These are phyloP conservation scores for Hippocampus comes DNA, from an alignment of 2,113 vertebrate genomes.

Conservation along the genomic window DNA sequence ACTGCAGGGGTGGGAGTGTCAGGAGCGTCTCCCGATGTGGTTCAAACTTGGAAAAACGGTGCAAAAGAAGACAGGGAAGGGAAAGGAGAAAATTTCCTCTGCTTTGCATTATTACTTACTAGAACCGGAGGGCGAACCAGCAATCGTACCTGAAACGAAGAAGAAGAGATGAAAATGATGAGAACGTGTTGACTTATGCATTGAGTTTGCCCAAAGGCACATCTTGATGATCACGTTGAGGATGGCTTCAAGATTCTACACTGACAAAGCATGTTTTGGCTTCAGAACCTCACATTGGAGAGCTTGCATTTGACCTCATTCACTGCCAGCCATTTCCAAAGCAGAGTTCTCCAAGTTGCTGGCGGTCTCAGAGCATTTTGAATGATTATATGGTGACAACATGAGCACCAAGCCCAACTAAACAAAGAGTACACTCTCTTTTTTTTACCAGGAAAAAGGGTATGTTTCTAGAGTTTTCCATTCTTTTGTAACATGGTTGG, in stretches of 20 bases:
- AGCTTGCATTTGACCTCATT: too few relatives aligned
- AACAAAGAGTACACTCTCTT: too few relatives aligned
- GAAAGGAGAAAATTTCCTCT: constrained; percentile 10
- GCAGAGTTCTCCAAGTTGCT: too few relatives aligned
- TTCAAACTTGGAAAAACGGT: constrained; percentile 33
- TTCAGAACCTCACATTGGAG: background rate
- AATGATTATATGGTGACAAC: too few relatives aligned
- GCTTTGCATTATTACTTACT: constrained; percentile 70
- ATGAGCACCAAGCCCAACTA: too few relatives aligned
- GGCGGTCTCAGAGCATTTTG: too few relatives aligned
- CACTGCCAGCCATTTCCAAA: too few relatives aligned
- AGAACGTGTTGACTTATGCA: constrained; percentile 64
- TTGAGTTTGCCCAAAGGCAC: constrained; percentile 61
- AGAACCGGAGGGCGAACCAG: constrained; percentile 73
- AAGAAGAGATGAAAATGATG: constrained; percentile 50
- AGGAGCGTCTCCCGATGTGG: constrained; percentile 23
- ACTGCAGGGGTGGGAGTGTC: constrained; percentile 43
- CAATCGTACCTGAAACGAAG: constrained; percentile 71
- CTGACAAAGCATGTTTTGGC: constrained; percentile 29
- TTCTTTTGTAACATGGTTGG: too few relatives aligned
- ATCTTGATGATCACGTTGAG: constrained; percentile 57
- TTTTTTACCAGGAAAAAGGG: too few relatives aligned
- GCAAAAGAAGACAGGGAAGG: constrained; percentile 29
- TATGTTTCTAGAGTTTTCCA: too few relatives aligned
- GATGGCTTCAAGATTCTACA: constrained; percentile 31